Conservation (phyloP, 2,797 vertebrate genomes). For the Crenuchus spilurus region DNA sequence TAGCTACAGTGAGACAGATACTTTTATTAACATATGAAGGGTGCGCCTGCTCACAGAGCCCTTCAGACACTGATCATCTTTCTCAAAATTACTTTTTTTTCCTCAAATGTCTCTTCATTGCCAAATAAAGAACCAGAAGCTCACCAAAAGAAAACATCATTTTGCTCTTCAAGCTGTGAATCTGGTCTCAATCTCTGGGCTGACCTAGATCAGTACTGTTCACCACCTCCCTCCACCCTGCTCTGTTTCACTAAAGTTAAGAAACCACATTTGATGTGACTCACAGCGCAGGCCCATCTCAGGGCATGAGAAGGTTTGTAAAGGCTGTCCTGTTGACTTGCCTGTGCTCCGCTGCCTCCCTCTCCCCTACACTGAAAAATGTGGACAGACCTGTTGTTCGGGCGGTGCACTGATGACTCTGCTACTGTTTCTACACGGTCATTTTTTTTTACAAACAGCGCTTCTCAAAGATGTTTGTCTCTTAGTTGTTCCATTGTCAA, state of each 20-base stretch:
- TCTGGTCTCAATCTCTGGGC: neutral
- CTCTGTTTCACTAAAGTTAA: neutral
- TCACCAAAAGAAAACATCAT: neutral
- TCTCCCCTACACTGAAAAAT: slow-evolving; percentile 65
- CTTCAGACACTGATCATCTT: too few species aligned
- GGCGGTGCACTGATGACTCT: slow-evolving; percentile 62
- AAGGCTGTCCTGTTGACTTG: slow-evolving; percentile 54
- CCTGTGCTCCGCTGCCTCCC: slow-evolving; percentile 8
- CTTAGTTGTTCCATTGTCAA: neutral
- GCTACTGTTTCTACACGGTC: neutral
- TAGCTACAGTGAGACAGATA: too few species aligned
- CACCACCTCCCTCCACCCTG: neutral
- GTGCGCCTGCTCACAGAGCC: too few species aligned
- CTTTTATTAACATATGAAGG: too few species aligned
- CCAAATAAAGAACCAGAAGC: neutral
- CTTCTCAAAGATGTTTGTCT: neutral
- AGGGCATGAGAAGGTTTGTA: slow-evolving; percentile 30
- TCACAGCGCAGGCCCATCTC: neutral
- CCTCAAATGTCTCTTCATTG: too few species aligned
- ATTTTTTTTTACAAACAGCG: neutral
- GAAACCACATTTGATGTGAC: neutral
- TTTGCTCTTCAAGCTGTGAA: neutral
- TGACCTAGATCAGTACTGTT: too few species aligned
- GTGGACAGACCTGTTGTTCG: slow-evolving; percentile 70
- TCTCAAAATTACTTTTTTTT: too few species aligned